phyloP scores from a whole-genome alignment of 2,113 vertebrate species.

The Zingel zingel region DNA sequence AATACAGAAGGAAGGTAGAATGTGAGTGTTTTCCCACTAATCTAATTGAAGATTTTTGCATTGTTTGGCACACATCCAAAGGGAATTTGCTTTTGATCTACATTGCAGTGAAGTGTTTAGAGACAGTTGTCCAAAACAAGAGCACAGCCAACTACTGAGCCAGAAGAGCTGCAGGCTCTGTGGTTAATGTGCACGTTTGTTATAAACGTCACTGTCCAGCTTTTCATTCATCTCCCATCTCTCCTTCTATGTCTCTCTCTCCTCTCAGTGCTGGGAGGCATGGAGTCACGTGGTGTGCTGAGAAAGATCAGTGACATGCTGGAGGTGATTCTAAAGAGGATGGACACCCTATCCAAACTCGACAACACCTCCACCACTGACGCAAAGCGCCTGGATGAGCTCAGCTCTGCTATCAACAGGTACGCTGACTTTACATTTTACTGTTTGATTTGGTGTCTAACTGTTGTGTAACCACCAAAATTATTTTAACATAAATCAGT shows the following conservation, averaged over 20 bases:
- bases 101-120: slow-evolving; percentile 16
- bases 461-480: not conserved
- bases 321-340: slow-evolving; percentile 94
- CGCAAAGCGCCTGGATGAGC: slow-evolving; percentile 85
- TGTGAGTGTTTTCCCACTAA: not conserved
- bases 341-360: slow-evolving; percentile 92
- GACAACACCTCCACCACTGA: slow-evolving; percentile 89
- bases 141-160: slow-evolving; percentile 21
- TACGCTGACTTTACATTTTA: slow-evolving; percentile 59
- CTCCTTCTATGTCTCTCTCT: slow-evolving; percentile 25
- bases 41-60: not conserved
- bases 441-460: not conserved
- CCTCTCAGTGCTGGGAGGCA: slow-evolving; percentile 88
- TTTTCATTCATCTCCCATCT: slow-evolving; percentile 36
- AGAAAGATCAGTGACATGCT: slow-evolving; percentile 97
- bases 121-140: slow-evolving; percentile 38
- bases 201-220: slow-evolving; percentile 4
- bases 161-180: slow-evolving; percentile 34
- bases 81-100: slow-evolving; percentile 36
- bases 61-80: slow-evolving; percentile 10
- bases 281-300: slow-evolving; percentile 94
- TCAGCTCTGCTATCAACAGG: slow-evolving; percentile 89
- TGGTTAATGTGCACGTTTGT: slow-evolving; percentile 37
- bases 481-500: not conserved
- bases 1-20: not conserved